Evolutionary conservation across 1,140 invertebrate genomes (phyloP).

Genomic region (Bombyx mandarina): DNA sequence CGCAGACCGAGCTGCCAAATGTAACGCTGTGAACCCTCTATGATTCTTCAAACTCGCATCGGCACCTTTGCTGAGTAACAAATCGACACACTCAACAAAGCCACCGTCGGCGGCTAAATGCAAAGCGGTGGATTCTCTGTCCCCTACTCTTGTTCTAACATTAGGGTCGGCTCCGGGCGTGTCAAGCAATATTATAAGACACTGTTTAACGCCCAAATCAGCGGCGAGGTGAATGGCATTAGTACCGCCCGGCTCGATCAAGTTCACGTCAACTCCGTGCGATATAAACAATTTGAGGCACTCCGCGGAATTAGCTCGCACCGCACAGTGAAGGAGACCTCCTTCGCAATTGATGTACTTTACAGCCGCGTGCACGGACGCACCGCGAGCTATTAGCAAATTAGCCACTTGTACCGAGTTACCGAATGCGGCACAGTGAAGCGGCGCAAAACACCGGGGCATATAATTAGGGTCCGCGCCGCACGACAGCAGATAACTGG

Average conservation of each 20-base stretch:
- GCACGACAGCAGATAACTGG: constrained; percentile 77
- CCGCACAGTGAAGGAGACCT: constrained; percentile 83
- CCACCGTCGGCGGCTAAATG: constrained; percentile 87
- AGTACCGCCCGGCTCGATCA: constrained; percentile 77
- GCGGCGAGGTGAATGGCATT: constrained; percentile 84
- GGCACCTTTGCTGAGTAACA: constrained; percentile 81
- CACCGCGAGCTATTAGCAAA: constrained; percentile 78
- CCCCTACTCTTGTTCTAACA: constrained; percentile 75
- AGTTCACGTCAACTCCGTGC: constrained; percentile 79
- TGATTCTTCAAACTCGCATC: constrained; percentile 79
- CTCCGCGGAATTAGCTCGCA: constrained; percentile 80
- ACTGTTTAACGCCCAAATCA: constrained; percentile 79
- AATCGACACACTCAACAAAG: constrained; percentile 79
- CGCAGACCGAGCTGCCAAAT: constrained; percentile 82
- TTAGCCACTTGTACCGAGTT: constrained; percentile 81
- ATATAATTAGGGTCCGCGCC: constrained; percentile 78
- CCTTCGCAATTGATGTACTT: constrained; percentile 78
- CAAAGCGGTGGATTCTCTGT: constrained; percentile 81
- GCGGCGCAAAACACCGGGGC: constrained; percentile 79
- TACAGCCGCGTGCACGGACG: constrained; percentile 72
- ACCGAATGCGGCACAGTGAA: constrained; percentile 87
- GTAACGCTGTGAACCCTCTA: constrained; percentile 83
- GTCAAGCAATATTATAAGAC: constrained; percentile 78
- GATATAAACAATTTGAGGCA: constrained; percentile 80
- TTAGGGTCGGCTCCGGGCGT: constrained; percentile 75